Evolutionary conservation across 2,888 invertebrate genomes (phyloP).

Genomic region (Heterodera filipjevi): DNA sequence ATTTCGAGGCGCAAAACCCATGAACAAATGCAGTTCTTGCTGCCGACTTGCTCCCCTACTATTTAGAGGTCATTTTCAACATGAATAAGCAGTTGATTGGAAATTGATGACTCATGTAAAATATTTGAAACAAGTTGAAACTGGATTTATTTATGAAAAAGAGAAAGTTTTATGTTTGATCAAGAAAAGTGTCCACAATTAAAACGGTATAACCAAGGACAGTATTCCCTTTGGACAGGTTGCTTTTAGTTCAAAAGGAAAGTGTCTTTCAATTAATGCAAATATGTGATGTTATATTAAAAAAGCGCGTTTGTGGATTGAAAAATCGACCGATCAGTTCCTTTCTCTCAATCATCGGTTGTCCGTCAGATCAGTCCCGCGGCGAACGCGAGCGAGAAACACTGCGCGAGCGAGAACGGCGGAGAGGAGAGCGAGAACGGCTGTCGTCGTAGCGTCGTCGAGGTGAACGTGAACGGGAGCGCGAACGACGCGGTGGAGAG

Average conservation of each 20-base stretch:
- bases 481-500: slow-evolving; percentile 33
- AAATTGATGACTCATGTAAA: no score
- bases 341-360: background rate
- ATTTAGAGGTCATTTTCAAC: no score
- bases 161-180: no score
- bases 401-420: slow-evolving; percentile 25
- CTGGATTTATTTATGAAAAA: no score
- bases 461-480: slow-evolving; percentile 14
- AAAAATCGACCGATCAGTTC: background rate
- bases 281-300: background rate
- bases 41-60: no score
- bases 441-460: background rate
- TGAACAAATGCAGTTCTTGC: background rate
- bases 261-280: no score
- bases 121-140: no score
- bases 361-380: background rate
- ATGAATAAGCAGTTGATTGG: no score
- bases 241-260: no score
- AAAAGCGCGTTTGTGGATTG: background rate
- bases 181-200: background rate
- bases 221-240: no score
- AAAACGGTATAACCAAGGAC: background rate
- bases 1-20: background rate
- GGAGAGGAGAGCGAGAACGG: slow-evolving; percentile 23
- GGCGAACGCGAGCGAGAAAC: slow-evolving; percentile 27